Conservation (phyloP, 2,113 vertebrate genomes). For the Notarius quadriscutis region DNA sequence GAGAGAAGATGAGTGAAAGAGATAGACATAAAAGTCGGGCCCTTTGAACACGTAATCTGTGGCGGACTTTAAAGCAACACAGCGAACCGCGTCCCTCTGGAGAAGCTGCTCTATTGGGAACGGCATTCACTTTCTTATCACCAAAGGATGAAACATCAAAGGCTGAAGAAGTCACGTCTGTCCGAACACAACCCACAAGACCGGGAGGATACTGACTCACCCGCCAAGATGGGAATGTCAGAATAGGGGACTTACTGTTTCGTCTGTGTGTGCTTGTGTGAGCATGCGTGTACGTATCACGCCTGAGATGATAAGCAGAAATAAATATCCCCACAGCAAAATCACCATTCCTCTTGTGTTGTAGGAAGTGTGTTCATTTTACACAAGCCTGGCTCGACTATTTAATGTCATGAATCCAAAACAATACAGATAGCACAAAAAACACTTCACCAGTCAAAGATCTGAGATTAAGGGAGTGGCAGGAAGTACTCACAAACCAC, state of each 20-base stretch:
- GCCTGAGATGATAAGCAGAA: neutral
- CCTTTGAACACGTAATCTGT: conserved; percentile 71
- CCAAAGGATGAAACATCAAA: conserved; percentile 58
- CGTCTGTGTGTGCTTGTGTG: neutral
- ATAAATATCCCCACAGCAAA: conserved; percentile 28
- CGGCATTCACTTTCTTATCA: conserved; percentile 58
- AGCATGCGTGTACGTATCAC: neutral
- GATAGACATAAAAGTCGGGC: conserved; percentile 64
- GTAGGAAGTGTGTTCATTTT: conserved; percentile 10
- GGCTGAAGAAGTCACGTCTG: conserved; percentile 46
- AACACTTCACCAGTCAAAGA: neutral
- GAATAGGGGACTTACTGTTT: conserved; percentile 21
- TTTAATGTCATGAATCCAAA: neutral
- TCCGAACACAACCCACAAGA: conserved; percentile 62
- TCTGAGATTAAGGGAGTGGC: neutral
- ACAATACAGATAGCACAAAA: neutral
- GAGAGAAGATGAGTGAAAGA: conserved; percentile 46
- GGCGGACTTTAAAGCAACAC: conserved; percentile 60
- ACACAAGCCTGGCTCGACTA: neutral
- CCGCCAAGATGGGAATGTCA: conserved; percentile 25
- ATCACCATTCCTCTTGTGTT: neutral
- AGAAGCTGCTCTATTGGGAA: conserved; percentile 48
- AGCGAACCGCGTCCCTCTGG: conserved; percentile 23
- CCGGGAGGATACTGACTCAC: conserved; percentile 46
- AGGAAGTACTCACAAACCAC: neutral